These are phyloP conservation scores for Cyprinus carpio DNA, from an alignment of 2,113 vertebrate species.

Conservation along the genomic window DNA sequence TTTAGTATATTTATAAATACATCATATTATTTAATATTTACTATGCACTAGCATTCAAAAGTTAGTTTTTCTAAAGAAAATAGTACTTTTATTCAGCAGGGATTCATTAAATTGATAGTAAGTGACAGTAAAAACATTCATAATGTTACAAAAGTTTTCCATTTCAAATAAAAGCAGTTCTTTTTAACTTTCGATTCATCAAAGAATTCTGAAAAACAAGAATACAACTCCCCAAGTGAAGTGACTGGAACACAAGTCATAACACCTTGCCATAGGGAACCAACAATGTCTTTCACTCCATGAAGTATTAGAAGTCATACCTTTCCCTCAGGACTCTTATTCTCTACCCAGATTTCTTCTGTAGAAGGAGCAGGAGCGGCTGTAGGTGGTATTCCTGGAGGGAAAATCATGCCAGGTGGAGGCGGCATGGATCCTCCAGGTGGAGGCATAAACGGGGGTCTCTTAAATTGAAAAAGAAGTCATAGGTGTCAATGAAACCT, in stretches of 20 bases:
- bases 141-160: too few relatives aligned
- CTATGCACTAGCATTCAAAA: not conserved
- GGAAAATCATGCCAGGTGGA: conserved; percentile 71
- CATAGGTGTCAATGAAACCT: not conserved
- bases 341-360: conserved; percentile 92
- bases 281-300: not conserved
- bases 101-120: too few relatives aligned
- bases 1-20: not conserved
- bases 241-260: not conserved
- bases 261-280: not conserved
- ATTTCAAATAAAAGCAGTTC: too few relatives aligned
- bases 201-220: not conserved
- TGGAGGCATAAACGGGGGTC: conserved; percentile 88
- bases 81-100: too few relatives aligned
- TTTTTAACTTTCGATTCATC: too few relatives aligned
- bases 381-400: conserved; percentile 52
- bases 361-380: conserved; percentile 77
- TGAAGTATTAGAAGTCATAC: conserved; percentile 59
- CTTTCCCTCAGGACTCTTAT: conserved; percentile 89
- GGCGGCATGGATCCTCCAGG: conserved; percentile 86
- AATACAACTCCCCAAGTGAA: not conserved
- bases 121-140: too few relatives aligned
- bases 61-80: not conserved
- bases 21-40: too few relatives aligned
- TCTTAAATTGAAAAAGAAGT: conserved; percentile 61